Conservation (phyloP, 2,113 vertebrate species). For the Callipepla californica region DNA sequence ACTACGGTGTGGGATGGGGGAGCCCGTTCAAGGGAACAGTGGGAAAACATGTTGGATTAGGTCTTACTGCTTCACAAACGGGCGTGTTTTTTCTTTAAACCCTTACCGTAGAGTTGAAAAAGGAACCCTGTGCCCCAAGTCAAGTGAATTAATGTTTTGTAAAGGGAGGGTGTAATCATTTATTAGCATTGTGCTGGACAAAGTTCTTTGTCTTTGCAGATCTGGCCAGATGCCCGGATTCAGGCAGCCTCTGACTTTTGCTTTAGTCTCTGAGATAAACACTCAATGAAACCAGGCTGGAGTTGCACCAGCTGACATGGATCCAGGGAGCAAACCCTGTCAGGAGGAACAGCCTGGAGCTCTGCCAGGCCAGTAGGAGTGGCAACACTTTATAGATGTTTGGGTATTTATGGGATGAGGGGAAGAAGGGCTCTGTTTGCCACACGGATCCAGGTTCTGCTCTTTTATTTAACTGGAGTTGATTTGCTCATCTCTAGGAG, state of each 20-base stretch:
- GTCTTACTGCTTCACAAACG: not conserved
- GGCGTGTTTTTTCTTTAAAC: not conserved
- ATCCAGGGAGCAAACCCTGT: constrained; percentile 50
- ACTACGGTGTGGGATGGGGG: accelerated
- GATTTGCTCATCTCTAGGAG: not conserved
- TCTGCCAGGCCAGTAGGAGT: constrained; percentile 6
- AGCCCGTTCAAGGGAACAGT: not conserved
- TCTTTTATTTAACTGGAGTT: not conserved
- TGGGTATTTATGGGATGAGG: not conserved
- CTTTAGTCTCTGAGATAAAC: constrained; percentile 46
- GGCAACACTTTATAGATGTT: constrained; percentile 8
- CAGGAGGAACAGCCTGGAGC: constrained; percentile 11
- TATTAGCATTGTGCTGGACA: constrained; percentile 55
- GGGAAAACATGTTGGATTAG: not conserved
- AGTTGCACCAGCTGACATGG: constrained; percentile 29
- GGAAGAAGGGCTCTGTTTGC: not conserved
- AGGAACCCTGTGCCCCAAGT: constrained; percentile 21
- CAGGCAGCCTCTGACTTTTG: constrained; percentile 59
- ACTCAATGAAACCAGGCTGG: constrained; percentile 59
- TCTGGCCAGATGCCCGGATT: constrained; percentile 36
- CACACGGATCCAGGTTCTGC: accelerated
- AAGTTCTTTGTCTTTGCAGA: constrained; percentile 62
- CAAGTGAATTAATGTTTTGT: constrained; percentile 53
- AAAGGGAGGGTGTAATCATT: constrained; percentile 47
- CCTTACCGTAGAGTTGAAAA: not conserved